Conservation (phyloP, 2,888 invertebrate genomes). For the Hetaerina titia region DNA sequence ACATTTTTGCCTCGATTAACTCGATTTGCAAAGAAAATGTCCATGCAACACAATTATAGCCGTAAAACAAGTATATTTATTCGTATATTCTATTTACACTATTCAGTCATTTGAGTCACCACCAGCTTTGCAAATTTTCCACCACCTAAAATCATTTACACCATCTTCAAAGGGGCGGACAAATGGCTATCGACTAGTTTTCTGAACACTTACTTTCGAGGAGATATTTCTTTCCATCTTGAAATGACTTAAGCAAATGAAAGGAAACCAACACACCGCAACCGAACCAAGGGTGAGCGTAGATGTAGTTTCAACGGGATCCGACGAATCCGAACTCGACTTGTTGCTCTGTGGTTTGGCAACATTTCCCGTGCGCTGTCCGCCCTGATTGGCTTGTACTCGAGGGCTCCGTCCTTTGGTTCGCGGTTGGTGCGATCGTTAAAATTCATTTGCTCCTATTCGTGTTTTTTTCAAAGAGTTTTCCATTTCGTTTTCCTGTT, state of each 20-base stretch:
- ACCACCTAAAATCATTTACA: no score
- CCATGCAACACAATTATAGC: no score
- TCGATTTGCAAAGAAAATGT: no score
- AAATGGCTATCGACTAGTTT: no score
- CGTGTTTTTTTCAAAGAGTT: neutral
- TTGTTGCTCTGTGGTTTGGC: slow-evolving; percentile 1
- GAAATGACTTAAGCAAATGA: neutral
- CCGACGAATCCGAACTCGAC: neutral
- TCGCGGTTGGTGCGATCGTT: neutral
- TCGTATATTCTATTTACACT: no score
- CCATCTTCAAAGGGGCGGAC: no score
- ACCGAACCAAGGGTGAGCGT: neutral
- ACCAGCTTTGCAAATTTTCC: no score
- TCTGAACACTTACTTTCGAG: neutral
- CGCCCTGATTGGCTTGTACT: neutral
- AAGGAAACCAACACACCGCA: neutral
- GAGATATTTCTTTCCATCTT: neutral
- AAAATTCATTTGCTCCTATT: neutral
- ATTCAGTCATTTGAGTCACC: no score
- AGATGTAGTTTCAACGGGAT: neutral
- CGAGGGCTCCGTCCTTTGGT: neutral
- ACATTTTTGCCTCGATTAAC: no score
- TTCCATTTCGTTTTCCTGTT: neutral
- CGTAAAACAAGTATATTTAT: no score
- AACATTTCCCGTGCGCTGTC: slow-evolving; percentile 6